Evolutionary conservation across 1,140 invertebrate genomes (phyloP), one percentile per base, ranked within the genome.

Genomic region (Idris sp.): DNA sequence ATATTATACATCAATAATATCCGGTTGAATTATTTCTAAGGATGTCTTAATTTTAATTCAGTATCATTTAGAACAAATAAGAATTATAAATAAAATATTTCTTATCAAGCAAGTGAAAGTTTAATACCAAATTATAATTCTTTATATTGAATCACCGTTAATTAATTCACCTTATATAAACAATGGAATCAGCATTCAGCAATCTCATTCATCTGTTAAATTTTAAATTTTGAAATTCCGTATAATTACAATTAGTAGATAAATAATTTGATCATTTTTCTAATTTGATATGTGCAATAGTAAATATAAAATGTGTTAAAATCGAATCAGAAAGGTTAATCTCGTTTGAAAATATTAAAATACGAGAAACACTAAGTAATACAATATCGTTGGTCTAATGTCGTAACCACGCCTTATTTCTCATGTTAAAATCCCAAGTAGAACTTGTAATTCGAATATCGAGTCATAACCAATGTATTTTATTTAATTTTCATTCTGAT

Each of bases 291-390:
- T 13, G 4, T n/a, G 25, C 15, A 43, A 43, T n/a, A 9, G 31
- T 13, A 11, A 36, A 11, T 15, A n/a, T 62, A 40, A 46, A 51
- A 53, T 59, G 35, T 59, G 54, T 53, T 59, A 59, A 59, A 44
- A 53, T 68, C 18, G n/a, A 22, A 43, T 44, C 38, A 69, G n/a
- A 59, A 59, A 69, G 54, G 54, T 69, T 53, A 69, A 53, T 59
- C 35, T 59, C 35, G 53, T 43, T 69, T 44, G 28, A 11, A 69
- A 35, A 30, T 53, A 68, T 69, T 53, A 53, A 59, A 69, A 69
- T 43, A 51, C 30, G 53, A 59, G 19, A 59, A 53, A 61, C 61
- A 25, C 22, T 16, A 44, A 28, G 65, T 59, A 53, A 33, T 69
- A 53, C 19, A 36, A 53, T 53, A 35, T 43, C 15, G 28, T 31